Conservation (phyloP, 2,888 invertebrate genomes). For the Deroplatys truncata region DNA sequence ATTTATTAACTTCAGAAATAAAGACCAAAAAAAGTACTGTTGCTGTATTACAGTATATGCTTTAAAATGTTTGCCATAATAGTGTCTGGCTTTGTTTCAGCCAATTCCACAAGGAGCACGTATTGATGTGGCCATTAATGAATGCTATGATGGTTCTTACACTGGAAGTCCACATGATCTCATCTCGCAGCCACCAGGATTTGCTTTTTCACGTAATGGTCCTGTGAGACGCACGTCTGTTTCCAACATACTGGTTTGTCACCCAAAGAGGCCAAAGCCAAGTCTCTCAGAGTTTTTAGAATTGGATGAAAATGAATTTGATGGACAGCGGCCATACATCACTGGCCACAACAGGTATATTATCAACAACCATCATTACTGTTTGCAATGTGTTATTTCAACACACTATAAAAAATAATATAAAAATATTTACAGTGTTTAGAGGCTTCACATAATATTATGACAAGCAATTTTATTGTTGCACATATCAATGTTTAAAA, state of each 20-base stretch:
- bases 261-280: constrained; percentile 61
- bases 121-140: constrained; percentile 93
- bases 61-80: neutral
- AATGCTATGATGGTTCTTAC: constrained; percentile 92
- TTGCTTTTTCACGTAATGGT: constrained; percentile 65
- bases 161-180: constrained; percentile 89
- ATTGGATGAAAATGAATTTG: constrained; percentile 78
- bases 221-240: constrained; percentile 71
- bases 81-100: constrained; percentile 41
- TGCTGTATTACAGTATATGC: too few relatives aligned
- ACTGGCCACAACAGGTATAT: constrained; percentile 79
- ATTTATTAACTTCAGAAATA: too few relatives aligned
- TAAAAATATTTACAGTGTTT: too few relatives aligned
- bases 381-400: too few relatives aligned
- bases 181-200: constrained; percentile 68
- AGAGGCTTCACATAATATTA: too few relatives aligned
- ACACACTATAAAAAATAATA: too few relatives aligned
- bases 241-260: constrained; percentile 74
- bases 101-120: constrained; percentile 76
- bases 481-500: too few relatives aligned
- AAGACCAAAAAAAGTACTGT: too few relatives aligned
- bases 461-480: too few relatives aligned
- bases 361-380: too few relatives aligned
- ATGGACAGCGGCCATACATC: constrained; percentile 82
- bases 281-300: constrained; percentile 87